Base-by-base conservation (phyloP, 2,113 vertebrate species). In the Macquaria ambigua region DNA sequence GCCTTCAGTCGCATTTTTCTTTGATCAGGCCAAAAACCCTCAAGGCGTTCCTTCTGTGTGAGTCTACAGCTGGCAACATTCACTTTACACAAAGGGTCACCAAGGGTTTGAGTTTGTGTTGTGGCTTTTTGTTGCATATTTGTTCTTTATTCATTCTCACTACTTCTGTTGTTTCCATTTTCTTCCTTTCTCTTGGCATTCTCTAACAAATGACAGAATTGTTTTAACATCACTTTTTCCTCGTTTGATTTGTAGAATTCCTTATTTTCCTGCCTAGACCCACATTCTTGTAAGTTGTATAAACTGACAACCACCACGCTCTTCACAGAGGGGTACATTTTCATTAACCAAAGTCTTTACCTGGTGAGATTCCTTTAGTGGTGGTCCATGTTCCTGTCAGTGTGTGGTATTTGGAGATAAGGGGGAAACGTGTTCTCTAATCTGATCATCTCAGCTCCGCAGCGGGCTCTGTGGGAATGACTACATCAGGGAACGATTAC, bases 341-440 rank as follows among this genome's bases (percentile, higher is more conserved):
- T 48, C 77, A 83, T 74, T 52, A 81, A 79, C 59, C 39, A 2
- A n/a, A 43, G 70, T 37, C 31, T 85, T 74, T 52, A 87, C 82
- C 74, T 86, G 81, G 50, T 80, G 86, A 69, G 63, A 77, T 39
- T 76, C 59, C 79, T 79, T 28, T 81, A 69, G 59, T 52, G 93
- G 93, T 93, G 93, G 93, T 92, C 90, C 86, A 23, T 59, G 82
- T 88, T 92, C 77, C 82, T 89, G 85, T 89, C 85, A 89, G 85
- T 90, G 88, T 92, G 91, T 89, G 93, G 93, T 87, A 90, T 92
- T 79, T 48, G 15, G 62, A 90, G 93, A 95, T 93, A 91, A 91
- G 81, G 82, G 69, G 43, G 25, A 71, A 31, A 50, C 53, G 61
- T 25, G 83, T 75, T 79, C 79, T 87, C 85, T 89, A 82, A 93